These are phyloP conservation scores for Bombus affinis DNA, from an alignment of 1,140 invertebrate genomes.

Conservation along the genomic window DNA sequence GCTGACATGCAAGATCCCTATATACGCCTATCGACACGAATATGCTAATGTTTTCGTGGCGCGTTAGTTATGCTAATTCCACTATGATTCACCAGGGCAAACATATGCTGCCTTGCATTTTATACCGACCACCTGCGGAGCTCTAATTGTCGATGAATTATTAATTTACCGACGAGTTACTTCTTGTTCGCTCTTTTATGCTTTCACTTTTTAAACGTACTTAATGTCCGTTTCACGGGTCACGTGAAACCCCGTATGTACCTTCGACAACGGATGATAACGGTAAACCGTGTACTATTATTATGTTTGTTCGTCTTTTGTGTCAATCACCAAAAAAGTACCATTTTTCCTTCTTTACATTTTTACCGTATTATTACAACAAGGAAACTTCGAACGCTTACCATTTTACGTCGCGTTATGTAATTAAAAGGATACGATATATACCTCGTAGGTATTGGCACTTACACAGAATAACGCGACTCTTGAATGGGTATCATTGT, in stretches of 20 bases:
- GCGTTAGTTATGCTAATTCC: conserved; percentile 79
- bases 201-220: conserved; percentile 27
- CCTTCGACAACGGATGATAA: not conserved
- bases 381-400: not conserved
- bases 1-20: conserved; percentile 65
- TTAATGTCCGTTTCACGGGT: not conserved
- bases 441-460: not conserved
- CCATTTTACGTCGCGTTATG: not conserved
- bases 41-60: conserved; percentile 76
- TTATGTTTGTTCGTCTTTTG: not conserved
- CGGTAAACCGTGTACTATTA: not conserved
- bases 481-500: not conserved
- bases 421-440: not conserved
- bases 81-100: conserved; percentile 78
- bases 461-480: not conserved
- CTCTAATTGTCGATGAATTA: conserved; percentile 77
- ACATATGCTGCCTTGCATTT: conserved; percentile 77
- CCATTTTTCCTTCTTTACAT: not conserved
- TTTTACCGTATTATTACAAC: not conserved
- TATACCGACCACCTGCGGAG: conserved; percentile 77
- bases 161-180: conserved; percentile 64
- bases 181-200: conserved; percentile 37
- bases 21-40: conserved; percentile 71
- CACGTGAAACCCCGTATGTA: not conserved
- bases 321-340: not conserved